Base-by-base conservation (phyloP, 1,140 invertebrate genomes). In the Magallana ariakensis region DNA sequence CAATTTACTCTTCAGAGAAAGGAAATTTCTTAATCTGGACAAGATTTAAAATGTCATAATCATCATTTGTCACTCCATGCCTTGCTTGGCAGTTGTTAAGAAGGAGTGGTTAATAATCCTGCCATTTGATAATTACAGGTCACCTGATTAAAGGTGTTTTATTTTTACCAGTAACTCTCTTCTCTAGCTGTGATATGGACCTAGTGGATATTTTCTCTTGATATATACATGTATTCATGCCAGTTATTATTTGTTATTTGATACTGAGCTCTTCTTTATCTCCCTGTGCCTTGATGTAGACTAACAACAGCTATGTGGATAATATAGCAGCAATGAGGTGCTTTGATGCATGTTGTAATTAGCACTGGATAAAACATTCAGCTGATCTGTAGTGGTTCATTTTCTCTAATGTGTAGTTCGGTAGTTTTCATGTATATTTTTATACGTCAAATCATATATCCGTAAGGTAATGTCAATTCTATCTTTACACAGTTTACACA, bases 151-250 rank as follows among this genome's bases (percentile, higher is more conserved):
- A 2, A 46, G 0, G 5, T 46, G 33, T 46, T 46, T 4, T 46
- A 46, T 46, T 19, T 62, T 16, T n/a, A 62, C 58, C 58, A n/a
- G 58, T 62, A 75, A 75, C 33, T 75, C 66, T 75, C 66, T 75
- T 75, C 66, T 75, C 66, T 75, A 75, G 66, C 66, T 75, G 66
- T 75, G 66, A 75, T 75, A 33, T 75, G 9, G 15, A 75, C 22
- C 1, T 75, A 75, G 22, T 75, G 22, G 66, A 75, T 75, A 75
- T 75, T 75, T 75, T 75, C 22, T 75, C 66, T 75, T 26, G 11
- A 75, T 26, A 75, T 75, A n/a, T 62, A 62, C 58, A 62, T 62
- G 19, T 60, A 46, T 46, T 46, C 19, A 62, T 70, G 26, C 19
- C 26, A 9, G 11, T 66, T 70, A 70, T 70, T 75, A 10, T 22